Evolutionary conservation across 2,888 invertebrate genomes (phyloP).

Genomic region (Pollenia griseotomentosa): DNA sequence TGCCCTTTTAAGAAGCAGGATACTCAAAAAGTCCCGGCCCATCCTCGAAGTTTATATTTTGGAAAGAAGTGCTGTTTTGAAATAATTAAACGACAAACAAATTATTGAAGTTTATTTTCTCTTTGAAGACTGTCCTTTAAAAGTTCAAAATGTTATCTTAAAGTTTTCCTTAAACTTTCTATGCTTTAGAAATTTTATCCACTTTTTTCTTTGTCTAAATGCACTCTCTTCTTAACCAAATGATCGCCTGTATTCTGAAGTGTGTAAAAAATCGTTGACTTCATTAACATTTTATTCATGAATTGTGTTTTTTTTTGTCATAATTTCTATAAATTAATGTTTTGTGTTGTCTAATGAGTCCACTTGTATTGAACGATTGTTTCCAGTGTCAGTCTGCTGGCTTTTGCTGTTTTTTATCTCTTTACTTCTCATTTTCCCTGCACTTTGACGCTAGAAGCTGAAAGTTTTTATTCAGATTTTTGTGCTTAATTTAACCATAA

Average conservation of each 20-base stretch:
- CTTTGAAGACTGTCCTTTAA: no score
- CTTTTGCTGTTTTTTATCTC: no score
- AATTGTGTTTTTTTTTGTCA: conserved; percentile 26
- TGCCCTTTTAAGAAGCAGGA: no score
- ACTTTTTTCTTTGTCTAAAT: neutral
- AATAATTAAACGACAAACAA: no score
- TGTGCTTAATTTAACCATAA: conserved; percentile 31
- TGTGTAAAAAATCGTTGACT: conserved; percentile 8
- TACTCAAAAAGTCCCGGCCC: no score
- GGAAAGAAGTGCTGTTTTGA: no score
- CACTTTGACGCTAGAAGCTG: conserved; percentile 6
- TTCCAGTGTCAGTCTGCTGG: conserved; percentile 24
- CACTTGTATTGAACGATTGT: conserved; percentile 47
- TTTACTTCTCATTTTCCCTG: neutral
- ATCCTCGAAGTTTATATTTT: no score
- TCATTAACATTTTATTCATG: conserved; percentile 43
- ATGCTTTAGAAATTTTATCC: neutral
- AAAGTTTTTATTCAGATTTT: conserved; percentile 18
- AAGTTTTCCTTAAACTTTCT: no score
- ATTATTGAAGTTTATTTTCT: no score
- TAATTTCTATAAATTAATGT: conserved; percentile 37
- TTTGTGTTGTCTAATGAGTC: conserved; percentile 47
- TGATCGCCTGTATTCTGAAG: neutral
- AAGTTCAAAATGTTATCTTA: no score
- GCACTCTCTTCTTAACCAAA: neutral